phyloP scores from a whole-genome alignment of 2,797 vertebrate species.

The Galago senegalensis region DNA sequence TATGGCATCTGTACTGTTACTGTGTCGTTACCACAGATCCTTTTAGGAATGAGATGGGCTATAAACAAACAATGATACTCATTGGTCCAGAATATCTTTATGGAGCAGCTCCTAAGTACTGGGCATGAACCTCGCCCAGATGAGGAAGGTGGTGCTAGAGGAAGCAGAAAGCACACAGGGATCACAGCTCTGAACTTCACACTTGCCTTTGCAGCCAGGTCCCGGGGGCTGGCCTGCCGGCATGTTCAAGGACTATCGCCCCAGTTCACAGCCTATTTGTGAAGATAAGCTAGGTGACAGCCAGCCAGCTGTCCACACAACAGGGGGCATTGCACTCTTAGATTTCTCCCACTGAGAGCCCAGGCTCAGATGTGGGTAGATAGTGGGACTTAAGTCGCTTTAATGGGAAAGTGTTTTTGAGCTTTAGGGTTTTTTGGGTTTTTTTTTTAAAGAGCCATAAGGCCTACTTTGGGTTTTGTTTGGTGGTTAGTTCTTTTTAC shows the following conservation, averaged over 20 bases:
- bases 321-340: rapidly evolving
- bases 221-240: rapidly evolving
- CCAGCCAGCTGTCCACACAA: rapidly evolving
- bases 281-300: neutral
- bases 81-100: rapidly evolving
- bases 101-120: neutral
- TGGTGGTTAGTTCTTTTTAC: neutral
- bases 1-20: rapidly evolving
- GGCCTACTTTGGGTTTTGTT: constrained; percentile 29
- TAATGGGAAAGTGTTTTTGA: constrained; percentile 19
- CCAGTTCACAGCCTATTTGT: rapidly evolving
- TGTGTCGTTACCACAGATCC: neutral
- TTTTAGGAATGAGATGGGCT: neutral
- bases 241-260: neutral
- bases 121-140: rapidly evolving
- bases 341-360: neutral
- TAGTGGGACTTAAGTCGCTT: neutral
- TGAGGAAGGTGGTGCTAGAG: rapidly evolving
- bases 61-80: rapidly evolving
- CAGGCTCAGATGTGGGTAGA: neutral
- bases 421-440: neutral
- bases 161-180: rapidly evolving
- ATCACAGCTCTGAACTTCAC: neutral
- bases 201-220: rapidly evolving
- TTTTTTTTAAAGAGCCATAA: neutral